These are phyloP conservation scores for Ylistrum balloti DNA, from an alignment of 1,140 invertebrate species.

Conservation along the genomic window DNA sequence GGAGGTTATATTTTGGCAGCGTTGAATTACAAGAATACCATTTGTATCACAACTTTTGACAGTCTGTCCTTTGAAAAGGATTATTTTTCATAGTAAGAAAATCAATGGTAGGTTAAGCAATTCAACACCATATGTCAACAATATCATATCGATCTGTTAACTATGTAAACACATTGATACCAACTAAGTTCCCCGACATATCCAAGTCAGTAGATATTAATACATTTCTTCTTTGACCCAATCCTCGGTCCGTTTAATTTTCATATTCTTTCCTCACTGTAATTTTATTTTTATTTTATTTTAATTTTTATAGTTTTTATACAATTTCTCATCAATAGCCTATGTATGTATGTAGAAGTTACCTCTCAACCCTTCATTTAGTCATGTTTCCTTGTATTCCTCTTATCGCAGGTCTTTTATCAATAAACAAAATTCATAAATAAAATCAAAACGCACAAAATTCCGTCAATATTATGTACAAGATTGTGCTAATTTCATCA, in stretches of 20 bases:
- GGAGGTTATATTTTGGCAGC: not conserved
- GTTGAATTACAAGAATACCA: not conserved
- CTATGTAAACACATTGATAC: not conserved
- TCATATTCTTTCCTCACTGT: not conserved
- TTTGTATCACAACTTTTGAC: not conserved
- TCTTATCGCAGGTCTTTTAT: too few species aligned
- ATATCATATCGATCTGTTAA: not conserved
- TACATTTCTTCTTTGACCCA: not conserved
- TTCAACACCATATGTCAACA: not conserved
- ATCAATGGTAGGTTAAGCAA: not conserved
- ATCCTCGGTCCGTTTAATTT: not conserved
- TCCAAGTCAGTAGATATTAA: not conserved
- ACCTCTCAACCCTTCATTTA: too few species aligned
- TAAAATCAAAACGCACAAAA: too few species aligned
- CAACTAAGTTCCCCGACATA: not conserved
- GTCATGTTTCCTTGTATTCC: too few species aligned
- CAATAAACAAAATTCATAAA: too few species aligned
- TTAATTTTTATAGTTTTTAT: too few species aligned
- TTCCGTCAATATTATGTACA: too few species aligned
- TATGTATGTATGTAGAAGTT: too few species aligned
- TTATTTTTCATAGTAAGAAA: not conserved
- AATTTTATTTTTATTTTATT: too few species aligned
- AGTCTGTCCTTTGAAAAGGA: not conserved
- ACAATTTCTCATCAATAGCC: too few species aligned
- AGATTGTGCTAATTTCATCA: too few species aligned